Base-by-base conservation (phyloP, 35 echinoderm and acorn worm genomes). In the Chiridota heheva region DNA sequence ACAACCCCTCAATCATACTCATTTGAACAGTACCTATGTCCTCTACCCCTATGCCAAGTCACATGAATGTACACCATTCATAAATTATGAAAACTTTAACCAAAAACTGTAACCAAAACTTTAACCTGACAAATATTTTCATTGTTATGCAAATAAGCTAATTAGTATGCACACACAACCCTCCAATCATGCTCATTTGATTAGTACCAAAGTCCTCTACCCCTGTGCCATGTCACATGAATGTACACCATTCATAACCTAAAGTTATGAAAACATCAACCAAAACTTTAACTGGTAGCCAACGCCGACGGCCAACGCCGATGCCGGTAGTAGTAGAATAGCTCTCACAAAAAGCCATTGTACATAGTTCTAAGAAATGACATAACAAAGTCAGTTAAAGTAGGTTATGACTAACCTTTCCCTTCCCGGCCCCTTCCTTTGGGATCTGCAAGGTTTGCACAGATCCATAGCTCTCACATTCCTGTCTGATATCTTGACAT, bases 381-480 rank as follows among this genome's bases (percentile, higher is more conserved):
- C 3, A n/a, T 4, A 44, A 25, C 20, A 13, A 42, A 72, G 5
- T 3, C 45, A 2, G 35, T 16, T 25, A 10, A 20, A 38, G 22
- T 28, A 63, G 26, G 1, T 46, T 55, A 16, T 58, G n/a, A 42
- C 51, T 51, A 73, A 73, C 86, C 86, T 81, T 88, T 5, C 36
- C 77, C 48, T 69, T 70, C 31, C 62, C 77, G 24, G 53, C 35
- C 32, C 73, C 71, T 7, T 81, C 76, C 39, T 40, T 88, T 20
- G 86, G 86, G 47, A 88, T 36, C 40, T 67, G 49, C 37, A 88
- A 46, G n/a, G 40, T 81, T 35, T 42, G 22, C 16, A 70, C 46
- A 26, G 42, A 36, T 41, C 86, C 86, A 72, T 72, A 81, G 51
- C 72, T 81, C 40, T 81, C 77, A 46, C 75, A 71, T 63, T 88